These are phyloP conservation scores for Brachionus manjavacas DNA, from an alignment of 1,140 invertebrate genomes.

Conservation along the genomic window DNA sequence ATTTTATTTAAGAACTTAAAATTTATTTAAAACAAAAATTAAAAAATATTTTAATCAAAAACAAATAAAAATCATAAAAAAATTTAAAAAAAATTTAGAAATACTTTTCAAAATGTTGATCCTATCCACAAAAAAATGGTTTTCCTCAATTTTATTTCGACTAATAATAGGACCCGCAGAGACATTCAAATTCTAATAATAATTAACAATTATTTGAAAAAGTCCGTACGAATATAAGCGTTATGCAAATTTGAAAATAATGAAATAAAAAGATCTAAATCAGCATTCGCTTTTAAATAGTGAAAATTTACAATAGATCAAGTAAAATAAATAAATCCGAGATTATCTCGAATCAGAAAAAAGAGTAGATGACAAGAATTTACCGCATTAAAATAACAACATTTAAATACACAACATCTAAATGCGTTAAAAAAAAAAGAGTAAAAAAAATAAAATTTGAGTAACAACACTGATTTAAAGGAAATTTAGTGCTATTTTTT, in stretches of 20 bases:
- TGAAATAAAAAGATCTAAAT: background rate
- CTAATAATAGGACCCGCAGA: background rate
- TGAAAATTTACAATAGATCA: background rate
- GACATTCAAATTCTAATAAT: background rate
- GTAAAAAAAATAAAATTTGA: background rate
- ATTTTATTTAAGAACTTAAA: background rate
- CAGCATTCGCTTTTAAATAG: background rate
- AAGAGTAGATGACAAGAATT: background rate
- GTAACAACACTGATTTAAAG: background rate
- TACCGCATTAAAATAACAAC: background rate
- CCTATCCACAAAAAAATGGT: background rate
- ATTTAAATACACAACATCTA: constrained; percentile 2
- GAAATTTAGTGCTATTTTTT: constrained; percentile 25
- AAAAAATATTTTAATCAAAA: background rate
- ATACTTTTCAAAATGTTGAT: background rate
- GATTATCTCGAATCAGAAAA: background rate
- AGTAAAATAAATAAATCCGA: background rate
- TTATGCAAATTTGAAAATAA: background rate
- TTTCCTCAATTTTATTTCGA: background rate
- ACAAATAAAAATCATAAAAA: background rate
- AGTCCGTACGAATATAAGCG: background rate
- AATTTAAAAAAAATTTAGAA: background rate
- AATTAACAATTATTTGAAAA: background rate
- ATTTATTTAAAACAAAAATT: background rate
- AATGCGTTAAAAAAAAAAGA: background rate